Evolutionary conservation across 2,113 vertebrate genomes (phyloP).

Genomic region (Chelonoidis abingdonii): DNA sequence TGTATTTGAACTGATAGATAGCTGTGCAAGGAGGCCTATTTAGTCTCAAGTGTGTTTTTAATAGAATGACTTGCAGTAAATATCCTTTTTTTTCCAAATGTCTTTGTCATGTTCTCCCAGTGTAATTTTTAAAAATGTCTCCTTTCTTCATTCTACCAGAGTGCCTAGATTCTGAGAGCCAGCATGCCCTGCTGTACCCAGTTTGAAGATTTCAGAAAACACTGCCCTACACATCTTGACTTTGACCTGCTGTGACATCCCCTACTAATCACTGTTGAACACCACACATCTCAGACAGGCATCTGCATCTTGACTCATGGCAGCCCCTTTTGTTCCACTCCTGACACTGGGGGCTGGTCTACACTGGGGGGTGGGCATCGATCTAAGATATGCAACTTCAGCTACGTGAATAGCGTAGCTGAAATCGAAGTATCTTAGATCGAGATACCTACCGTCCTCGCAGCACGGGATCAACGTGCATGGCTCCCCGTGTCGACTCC

Average conservation of each 20-base stretch:
- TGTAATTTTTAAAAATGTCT: constrained; percentile 32
- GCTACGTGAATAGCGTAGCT: no score
- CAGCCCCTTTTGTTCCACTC: not conserved
- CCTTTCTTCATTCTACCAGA: constrained; percentile 14
- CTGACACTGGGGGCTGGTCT: not conserved
- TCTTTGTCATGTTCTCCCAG: constrained; percentile 1
- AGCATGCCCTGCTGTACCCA: not conserved
- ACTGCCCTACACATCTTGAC: not conserved
- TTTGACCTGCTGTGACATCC: not conserved
- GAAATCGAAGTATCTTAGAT: no score
- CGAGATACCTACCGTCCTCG: no score
- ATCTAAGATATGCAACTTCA: no score
- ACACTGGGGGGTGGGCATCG: no score
- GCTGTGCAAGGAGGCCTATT: constrained; percentile 28
- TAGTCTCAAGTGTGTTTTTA: constrained; percentile 61
- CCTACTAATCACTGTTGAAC: rapidly evolving
- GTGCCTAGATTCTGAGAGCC: constrained; percentile 47
- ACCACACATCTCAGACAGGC: not conserved
- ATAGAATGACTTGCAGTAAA: constrained; percentile 33
- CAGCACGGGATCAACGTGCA: no score
- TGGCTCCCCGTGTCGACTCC: no score
- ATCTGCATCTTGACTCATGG: not conserved
- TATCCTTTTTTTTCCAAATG: constrained; percentile 40
- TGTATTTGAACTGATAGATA: constrained; percentile 25
- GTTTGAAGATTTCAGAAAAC: not conserved